These are phyloP conservation scores for Leucoraja erinaceus DNA, from an alignment of 2,113 vertebrate species.

Conservation along the genomic window DNA sequence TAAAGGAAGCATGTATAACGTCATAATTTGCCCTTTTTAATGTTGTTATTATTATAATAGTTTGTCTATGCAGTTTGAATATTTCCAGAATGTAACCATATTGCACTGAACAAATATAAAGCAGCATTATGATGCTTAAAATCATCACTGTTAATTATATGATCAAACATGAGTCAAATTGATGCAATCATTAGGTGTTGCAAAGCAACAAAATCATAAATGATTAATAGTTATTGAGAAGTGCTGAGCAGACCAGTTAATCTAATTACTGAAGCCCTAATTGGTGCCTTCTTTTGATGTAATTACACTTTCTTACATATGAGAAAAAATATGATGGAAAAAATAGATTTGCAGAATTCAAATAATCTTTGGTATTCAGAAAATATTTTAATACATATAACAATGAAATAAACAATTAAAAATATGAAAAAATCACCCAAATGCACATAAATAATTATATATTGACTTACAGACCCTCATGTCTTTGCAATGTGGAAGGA, in stretches of 20 bases:
- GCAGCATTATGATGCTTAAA: not conserved
- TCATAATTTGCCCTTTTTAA: too few relatives aligned
- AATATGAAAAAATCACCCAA: too few relatives aligned
- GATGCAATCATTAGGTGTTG: not conserved
- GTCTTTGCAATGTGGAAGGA: too few relatives aligned
- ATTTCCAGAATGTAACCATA: not conserved
- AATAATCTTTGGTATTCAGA: too few relatives aligned
- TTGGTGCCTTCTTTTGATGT: not conserved
- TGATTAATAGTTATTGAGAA: not conserved
- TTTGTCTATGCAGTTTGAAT: not conserved
- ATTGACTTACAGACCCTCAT: too few relatives aligned
- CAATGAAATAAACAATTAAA: too few relatives aligned
- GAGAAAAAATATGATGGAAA: not conserved
- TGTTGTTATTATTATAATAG: not conserved
- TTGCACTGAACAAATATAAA: constrained; percentile 21
- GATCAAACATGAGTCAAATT: not conserved
- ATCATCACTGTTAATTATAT: not conserved
- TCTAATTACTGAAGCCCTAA: not conserved
- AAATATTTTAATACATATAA: too few relatives aligned
- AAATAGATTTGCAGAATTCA: not conserved
- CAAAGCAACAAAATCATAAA: not conserved
- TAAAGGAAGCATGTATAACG: too few relatives aligned
- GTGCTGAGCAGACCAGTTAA: not conserved
- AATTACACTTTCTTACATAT: not conserved
- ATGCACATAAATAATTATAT: too few relatives aligned